Evolutionary conservation across 1,140 invertebrate genomes (phyloP), one percentile per base, ranked within the genome.

Genomic region (Hesperophylax magnus): DNA sequence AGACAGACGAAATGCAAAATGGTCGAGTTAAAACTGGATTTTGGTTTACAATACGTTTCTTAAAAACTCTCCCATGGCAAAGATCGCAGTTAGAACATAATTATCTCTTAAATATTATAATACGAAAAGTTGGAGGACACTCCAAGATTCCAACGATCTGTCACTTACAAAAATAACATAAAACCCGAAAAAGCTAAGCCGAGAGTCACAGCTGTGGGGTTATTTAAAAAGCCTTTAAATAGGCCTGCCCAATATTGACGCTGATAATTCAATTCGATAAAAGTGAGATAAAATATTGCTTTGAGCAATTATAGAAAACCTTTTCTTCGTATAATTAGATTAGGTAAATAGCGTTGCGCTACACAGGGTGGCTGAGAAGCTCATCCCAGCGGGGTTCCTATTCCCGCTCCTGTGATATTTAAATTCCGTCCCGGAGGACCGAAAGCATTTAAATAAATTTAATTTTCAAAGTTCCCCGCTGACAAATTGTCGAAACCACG

Each of bases 401-500:
- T 47, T 52, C 76, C 75, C 27, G 61, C 63, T 77, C 78, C 78
- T 56, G 78, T 75, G 65, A 77, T 78, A 83, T 83, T 83, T 74
- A 83, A 83, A 83, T 82, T 83, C 76, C 71, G 74, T 83, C 82
- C 82, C 82, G 24, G 56, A 72, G 82, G 82, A 83, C 75, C 39
- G 53, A 61, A 78, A 78, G 63, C 82, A 83, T 83, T 83, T 83
- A 83, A 83, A 83, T 83, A 83, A 82, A 82, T 82, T 82, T 82
- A 82, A 82, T 82, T 82, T 77, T 80, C 78, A 61, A 67, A 82
- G 78, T 80, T 80, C 81, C 81, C 81, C 78, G 81, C 78, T 80
- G 81, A 82, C 81, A 82, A 82, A 82, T 82, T 80, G 81, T 80
- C 75, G 75, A 82, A 82, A 82, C 81, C 81, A 69, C 81, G 78